Evolutionary conservation across 2,888 invertebrate genomes (phyloP).

Genomic region (Nowickia ferox): DNA sequence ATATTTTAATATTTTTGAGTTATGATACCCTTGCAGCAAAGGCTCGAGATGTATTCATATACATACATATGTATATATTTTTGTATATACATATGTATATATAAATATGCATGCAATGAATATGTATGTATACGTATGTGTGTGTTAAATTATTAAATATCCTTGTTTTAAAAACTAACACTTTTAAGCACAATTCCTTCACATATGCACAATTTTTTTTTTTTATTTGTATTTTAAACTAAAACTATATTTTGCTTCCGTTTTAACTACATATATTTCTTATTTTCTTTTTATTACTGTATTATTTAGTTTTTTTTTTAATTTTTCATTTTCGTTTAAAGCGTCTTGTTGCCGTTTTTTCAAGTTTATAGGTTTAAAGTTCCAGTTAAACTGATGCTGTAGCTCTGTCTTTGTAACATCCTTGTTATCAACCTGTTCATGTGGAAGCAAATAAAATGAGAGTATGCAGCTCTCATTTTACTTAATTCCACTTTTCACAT

Average conservation of each 20-base stretch:
- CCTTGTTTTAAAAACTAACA: too few species aligned
- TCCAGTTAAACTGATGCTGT: slow-evolving; percentile 65
- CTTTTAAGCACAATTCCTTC: too few species aligned
- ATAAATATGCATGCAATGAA: too few species aligned
- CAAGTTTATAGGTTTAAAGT: slow-evolving; percentile 57
- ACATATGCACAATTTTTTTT: not conserved
- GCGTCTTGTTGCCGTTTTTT: slow-evolving; percentile 19
- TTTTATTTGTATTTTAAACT: not conserved
- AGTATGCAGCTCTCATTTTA: slow-evolving; percentile 1
- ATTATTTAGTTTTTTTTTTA: slow-evolving; percentile 19
- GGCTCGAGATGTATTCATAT: too few species aligned
- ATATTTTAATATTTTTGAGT: too few species aligned
- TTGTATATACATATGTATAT: too few species aligned
- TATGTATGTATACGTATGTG: too few species aligned
- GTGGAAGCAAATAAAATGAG: not conserved
- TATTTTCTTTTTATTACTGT: slow-evolving; percentile 3
- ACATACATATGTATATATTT: too few species aligned
- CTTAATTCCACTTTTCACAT: not conserved
- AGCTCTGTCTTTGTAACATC: slow-evolving; percentile 26
- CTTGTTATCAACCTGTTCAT: slow-evolving; percentile 48
- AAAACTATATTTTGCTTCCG: too few species aligned
- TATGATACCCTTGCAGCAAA: too few species aligned
- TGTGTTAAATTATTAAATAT: too few species aligned
- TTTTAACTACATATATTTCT: not conserved
- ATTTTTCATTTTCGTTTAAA: slow-evolving; percentile 22